phyloP scores from a whole-genome alignment of 2,888 invertebrate genomes.

The Abscondita cerata region DNA sequence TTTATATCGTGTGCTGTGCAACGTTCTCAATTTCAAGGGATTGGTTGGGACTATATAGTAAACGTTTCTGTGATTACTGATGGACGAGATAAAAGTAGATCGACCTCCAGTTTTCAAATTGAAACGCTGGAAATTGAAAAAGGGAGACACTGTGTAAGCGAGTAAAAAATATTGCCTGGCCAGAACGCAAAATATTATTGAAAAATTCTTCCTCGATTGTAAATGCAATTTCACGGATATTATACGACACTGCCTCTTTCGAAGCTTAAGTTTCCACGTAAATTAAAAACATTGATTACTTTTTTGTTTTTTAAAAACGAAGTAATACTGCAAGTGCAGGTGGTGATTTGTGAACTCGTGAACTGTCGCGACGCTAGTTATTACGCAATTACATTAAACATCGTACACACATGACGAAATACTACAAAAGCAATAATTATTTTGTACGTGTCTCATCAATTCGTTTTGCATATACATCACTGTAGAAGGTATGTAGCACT shows the following conservation, averaged over 20 bases:
- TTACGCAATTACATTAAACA: too few species aligned
- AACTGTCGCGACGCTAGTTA: too few species aligned
- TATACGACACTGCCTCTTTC: conserved; percentile 48
- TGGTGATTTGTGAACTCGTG: neutral
- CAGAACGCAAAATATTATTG: conserved; percentile 53
- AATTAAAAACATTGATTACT: conserved; percentile 52
- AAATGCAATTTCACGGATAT: conserved; percentile 55
- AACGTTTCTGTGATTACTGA: conserved; percentile 52
- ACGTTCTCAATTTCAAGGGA: conserved; percentile 44
- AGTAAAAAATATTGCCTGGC: conserved; percentile 50
- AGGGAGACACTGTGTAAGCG: conserved; percentile 45
- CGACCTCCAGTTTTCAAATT: conserved; percentile 54
- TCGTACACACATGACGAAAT: too few species aligned
- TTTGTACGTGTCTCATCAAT: too few species aligned
- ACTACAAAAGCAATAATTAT: too few species aligned
- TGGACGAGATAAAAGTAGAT: conserved; percentile 54
- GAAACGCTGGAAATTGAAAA: conserved; percentile 55
- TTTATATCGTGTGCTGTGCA: conserved; percentile 38
- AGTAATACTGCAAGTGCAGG: conserved; percentile 12
- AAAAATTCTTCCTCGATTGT: conserved; percentile 51
- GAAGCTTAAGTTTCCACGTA: conserved; percentile 52
- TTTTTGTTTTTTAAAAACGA: conserved; percentile 16
- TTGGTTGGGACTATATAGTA: conserved; percentile 44
- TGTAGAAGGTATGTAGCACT: too few species aligned
- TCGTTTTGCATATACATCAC: too few species aligned